Evolutionary conservation across 2,113 vertebrate species (phyloP), one percentile per base, ranked within the genome.

Genomic region (Corapipo altera): DNA sequence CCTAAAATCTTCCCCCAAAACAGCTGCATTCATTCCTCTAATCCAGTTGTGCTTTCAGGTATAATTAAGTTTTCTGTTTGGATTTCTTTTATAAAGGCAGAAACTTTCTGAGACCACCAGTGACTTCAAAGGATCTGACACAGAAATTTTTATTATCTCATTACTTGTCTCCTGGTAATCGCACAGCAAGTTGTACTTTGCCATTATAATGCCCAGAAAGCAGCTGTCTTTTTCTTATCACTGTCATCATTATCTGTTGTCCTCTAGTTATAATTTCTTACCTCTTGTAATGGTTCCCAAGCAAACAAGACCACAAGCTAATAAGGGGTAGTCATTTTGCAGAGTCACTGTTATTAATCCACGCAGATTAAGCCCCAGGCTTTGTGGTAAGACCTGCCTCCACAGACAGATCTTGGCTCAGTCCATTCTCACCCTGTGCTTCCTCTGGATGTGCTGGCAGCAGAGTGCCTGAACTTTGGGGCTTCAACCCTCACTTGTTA

Each of bases 401-500:
- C 39, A 39, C 18, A 52, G 23, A 15, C 23, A 75, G 28, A 33
- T 32, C 27, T 65, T 46, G 18, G 33, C 33, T 76, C 35, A 33
- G 51, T 22, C 61, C 1, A 0, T 71, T 13, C 43, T 67, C 71
- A 14, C 24, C 5, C 4, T 12, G 26, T 30, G 11, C 43, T 51
- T 67, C 12, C 33, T 59, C 71, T 46, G 61, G 65, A 21, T 10
- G 6, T 30, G 48, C 12, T 9, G 4, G 46, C 58, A 85, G 35
- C 0, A 2, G 2, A 28, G 17, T 59, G 11, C 23, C 66, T 55
- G 52, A 72, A 6, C 17, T 23, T 1, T 11, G 27, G 6, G 11
- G 30, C 27, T 89, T 57, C n/a, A 73, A 2, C 24, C 14, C 44
- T 46, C 57, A 21, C 14, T 65, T 20, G 4, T 37, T 46, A 54